Evolutionary conservation across 2,113 vertebrate species (phyloP), one percentile per base, ranked within the genome.

Genomic region (Scalopus aquaticus): DNA sequence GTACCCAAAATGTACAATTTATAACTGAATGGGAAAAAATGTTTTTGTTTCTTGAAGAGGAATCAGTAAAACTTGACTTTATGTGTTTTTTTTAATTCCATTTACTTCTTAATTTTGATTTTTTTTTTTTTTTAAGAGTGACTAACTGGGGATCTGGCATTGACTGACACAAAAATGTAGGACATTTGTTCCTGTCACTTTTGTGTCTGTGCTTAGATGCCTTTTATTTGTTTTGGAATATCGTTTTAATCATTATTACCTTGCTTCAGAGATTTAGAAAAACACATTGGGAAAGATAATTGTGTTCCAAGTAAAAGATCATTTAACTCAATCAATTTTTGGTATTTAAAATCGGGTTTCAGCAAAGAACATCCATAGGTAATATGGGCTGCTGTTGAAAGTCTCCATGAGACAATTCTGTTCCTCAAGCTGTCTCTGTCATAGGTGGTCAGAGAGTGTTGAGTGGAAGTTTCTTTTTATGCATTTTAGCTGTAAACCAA

Each of bases 1-100:
- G 16, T 91, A 37, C 44, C 72, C 6, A 46, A 86, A 91, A 83
- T 20, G 6, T 72, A 79, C 65, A 67, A 69, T 72, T 90, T 72
- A 60, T 39, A 94, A 78, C 42, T 89, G 72, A 94, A 39, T 81
- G 74, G 79, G 22, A 89, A 96, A 51, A 95, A 95, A 83, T 69
- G 70, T 65, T 84, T 80, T 80, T 93, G 72, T 74, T 74, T 46
- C 69, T 81, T 19, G n/a, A 88, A 90, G 64, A 67, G 35, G 42
- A 94, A 62, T 92, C 37, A 60, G 69, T 79, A 51, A 87, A 74
- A 77, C 39, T 90, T 92, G 64, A 85, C 70, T 94, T 93, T 19
- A 51, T 76, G 1, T 78, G 6, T 76, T 58, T 90, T 88, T 69
- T 10, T 37, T 0, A 5, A 37, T 62, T 46, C 54, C 49, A 13